Base-by-base conservation (phyloP, 1,140 invertebrate genomes). In the Saccostrea glomerata region DNA sequence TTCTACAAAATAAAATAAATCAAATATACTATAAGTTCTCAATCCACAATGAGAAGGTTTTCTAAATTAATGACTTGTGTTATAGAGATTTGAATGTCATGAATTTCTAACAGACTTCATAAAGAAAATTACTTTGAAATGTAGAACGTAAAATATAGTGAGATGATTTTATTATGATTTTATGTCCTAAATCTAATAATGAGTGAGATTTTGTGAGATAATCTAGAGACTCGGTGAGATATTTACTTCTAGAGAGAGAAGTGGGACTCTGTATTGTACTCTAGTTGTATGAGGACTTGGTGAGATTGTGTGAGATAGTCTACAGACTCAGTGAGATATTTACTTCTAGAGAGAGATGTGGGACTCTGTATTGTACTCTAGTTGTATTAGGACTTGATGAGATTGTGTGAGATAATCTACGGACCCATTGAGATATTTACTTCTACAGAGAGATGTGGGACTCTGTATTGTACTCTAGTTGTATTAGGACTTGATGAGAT, bases 1-100 rank as follows among this genome's bases (percentile, higher is more conserved):
- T 40, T 91, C 94, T 94, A 88, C 56, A 89, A 91, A 88, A 84
- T 1, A 36, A 36, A 36, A 36, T 36, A 36, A 36, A 36, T 36
- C 30, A 36, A 36, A 36, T 36, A 36, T 36, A 36, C 30, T 36
- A 36, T 36, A 1, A 36, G 30, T 36, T 36, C 30, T 36, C 30
- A 36, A 36, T 36, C 30, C 0, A 36, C 30, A 36, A 0, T 2
- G 30, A 36, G 2, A 36, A 2, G 30, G 30, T 36, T 36, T 36
- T 36, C 30, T 36, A 36, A 36, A 36, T 36, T 36, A 36, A 36
- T 36, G 2, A 2, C 30, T 0, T 36, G 30, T 36, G 30, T 36
- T 36, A 36, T 36, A 36, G 30, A 36, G 30, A 36, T 36, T 36
- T 36, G 30, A 36, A 36, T 2, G 2, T 36, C 30, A 36, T 36